phyloP scores from a whole-genome alignment of 2,797 vertebrate genomes.

The Sardinella longiceps region DNA sequence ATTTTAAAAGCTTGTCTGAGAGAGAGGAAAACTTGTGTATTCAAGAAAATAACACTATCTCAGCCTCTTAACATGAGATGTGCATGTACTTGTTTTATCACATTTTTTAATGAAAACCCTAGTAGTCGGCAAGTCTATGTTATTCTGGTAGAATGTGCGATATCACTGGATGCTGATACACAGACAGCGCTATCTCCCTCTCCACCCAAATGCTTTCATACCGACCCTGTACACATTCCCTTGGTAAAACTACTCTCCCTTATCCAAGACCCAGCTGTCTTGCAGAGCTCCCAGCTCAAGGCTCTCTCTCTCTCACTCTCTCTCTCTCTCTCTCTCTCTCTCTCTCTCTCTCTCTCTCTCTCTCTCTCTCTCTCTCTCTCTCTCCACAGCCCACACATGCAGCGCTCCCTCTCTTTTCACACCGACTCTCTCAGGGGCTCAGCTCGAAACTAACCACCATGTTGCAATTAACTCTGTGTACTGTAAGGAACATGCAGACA shows the following conservation, averaged over 20 bases:
- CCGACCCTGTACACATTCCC: conserved; percentile 59
- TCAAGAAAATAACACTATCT: conserved; percentile 40
- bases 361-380: no score
- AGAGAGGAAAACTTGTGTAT: background rate
- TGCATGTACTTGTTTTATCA: conserved; percentile 43
- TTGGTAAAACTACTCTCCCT: conserved; percentile 54
- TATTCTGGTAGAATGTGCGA: conserved; percentile 54
- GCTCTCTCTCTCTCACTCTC: conserved; percentile 37
- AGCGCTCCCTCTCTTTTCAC: conserved; percentile 19
- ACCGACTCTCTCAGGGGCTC: background rate
- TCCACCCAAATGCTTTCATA: conserved; percentile 52
- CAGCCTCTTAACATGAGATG: background rate
- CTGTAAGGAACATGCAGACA: background rate
- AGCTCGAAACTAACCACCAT: background rate
- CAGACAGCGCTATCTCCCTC: conserved; percentile 49
- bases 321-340: no score
- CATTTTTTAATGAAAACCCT: conserved; percentile 54
- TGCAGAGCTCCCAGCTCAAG: conserved; percentile 49
- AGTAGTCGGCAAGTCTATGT: conserved; percentile 54
- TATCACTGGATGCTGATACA: conserved; percentile 56
- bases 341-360: no score
- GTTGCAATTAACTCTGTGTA: background rate
- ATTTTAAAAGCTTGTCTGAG: background rate
- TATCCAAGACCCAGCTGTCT: conserved; percentile 59
- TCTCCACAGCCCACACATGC: conserved; percentile 48